Evolutionary conservation across 2,888 invertebrate species (phyloP).

Genomic region (Graphium colonna): DNA sequence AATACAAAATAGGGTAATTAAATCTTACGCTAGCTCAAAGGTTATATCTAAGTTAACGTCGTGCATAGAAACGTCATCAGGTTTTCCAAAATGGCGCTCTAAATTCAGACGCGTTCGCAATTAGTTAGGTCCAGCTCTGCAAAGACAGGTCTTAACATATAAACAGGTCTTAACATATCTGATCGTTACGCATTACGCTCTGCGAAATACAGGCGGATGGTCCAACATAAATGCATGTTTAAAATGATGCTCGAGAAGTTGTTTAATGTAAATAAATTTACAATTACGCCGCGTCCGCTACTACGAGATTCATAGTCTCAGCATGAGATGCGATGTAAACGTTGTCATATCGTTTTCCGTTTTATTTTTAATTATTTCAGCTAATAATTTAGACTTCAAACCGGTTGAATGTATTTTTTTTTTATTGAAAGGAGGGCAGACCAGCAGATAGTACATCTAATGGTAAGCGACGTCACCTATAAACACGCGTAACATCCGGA

Average conservation of each 20-base stretch:
- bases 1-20: not conserved
- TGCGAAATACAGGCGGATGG: conserved; percentile 17
- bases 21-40: not conserved
- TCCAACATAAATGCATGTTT: conserved; percentile 10
- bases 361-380: too few species aligned
- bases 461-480: too few species aligned
- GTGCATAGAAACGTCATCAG: not conserved
- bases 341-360: too few species aligned
- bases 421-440: too few species aligned
- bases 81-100: conserved; percentile 16
- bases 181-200: conserved; percentile 24
- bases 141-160: conserved; percentile 18
- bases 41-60: not conserved
- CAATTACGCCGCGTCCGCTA: too few species aligned
- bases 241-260: conserved; percentile 1
- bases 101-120: conserved; percentile 15
- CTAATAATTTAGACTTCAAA: too few species aligned
- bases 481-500: too few species aligned
- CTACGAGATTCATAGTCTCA: too few species aligned
- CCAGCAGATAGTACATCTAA: too few species aligned
- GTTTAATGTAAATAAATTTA: conserved; percentile 4
- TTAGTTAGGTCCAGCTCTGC: conserved; percentile 20
- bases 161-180: conserved; percentile 24
- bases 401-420: too few species aligned
- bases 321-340: too few species aligned